Conservation (phyloP, 1,140 invertebrate genomes). For the Cotesia vestalis region DNA sequence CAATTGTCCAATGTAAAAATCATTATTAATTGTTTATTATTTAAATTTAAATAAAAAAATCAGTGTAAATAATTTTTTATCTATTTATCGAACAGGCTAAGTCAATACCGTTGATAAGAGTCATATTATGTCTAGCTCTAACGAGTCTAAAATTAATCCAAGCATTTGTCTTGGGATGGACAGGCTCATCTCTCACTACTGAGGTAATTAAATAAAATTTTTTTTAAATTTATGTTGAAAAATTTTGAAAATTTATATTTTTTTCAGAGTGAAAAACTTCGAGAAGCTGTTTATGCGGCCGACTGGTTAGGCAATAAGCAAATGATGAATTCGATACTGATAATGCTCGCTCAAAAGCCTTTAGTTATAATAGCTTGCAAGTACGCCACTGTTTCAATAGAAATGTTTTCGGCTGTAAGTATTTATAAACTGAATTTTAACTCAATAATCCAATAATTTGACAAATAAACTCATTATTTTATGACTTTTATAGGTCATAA, state of each 20-base stretch:
- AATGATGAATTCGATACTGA: constrained; percentile 29
- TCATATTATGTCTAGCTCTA: constrained; percentile 2
- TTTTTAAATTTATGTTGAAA: too few species aligned
- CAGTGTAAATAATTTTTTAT: too few species aligned
- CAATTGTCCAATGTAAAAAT: constrained; percentile 45
- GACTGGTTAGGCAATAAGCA: constrained; percentile 30
- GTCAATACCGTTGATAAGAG: background rate
- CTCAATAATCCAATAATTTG: too few species aligned
- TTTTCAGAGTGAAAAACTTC: constrained; percentile 39
- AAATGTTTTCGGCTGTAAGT: constrained; percentile 41
- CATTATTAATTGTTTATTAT: too few species aligned
- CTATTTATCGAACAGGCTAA: constrained; percentile 2
- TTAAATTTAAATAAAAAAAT: too few species aligned
- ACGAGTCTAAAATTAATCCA: constrained; percentile 21
- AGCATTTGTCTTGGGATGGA: constrained; percentile 25
- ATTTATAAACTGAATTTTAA: constrained; percentile 1
- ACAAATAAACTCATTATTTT: too few species aligned
- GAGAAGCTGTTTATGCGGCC: constrained; percentile 15
- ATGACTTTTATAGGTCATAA: background rate
- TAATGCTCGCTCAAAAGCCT: constrained; percentile 41
- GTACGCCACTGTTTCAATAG: constrained; percentile 38
- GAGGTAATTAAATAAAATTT: constrained; percentile 19
- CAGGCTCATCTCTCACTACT: constrained; percentile 18
- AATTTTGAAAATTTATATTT: background rate
- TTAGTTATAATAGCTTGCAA: constrained; percentile 36